Evolutionary conservation across 2,113 vertebrate genomes (phyloP).

Genomic region (Epinephelus lanceolatus): DNA sequence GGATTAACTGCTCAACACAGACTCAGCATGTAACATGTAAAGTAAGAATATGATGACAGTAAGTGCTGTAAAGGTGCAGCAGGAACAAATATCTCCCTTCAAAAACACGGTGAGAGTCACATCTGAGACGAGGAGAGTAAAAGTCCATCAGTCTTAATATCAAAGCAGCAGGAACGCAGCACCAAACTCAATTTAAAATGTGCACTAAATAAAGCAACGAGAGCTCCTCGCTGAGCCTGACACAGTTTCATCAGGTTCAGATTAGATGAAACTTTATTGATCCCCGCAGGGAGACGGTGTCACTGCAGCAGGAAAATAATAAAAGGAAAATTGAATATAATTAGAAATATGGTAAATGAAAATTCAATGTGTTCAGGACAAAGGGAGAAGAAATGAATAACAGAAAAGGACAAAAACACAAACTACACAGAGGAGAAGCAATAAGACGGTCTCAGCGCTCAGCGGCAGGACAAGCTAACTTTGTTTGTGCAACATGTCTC

Average conservation of each 20-base stretch:
- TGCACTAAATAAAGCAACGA: constrained; percentile 68
- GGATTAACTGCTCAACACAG: not conserved
- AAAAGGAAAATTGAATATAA: constrained; percentile 67
- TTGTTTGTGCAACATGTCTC: not conserved
- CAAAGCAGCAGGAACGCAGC: constrained; percentile 42
- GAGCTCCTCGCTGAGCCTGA: constrained; percentile 61
- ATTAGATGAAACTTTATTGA: constrained; percentile 76
- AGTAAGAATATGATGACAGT: constrained; percentile 10
- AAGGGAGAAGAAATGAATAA: constrained; percentile 13
- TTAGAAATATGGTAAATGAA: constrained; percentile 65
- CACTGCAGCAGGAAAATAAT: constrained; percentile 57
- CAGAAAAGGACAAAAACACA: constrained; percentile 1
- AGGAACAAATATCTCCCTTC: constrained; percentile 33
- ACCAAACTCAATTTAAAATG: constrained; percentile 59
- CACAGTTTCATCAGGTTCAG: constrained; percentile 73
- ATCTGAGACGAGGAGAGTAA: constrained; percentile 31
- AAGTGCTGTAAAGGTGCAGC: constrained; percentile 12
- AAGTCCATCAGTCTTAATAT: constrained; percentile 55
- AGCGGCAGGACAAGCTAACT: not conserved
- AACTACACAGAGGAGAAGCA: not conserved
- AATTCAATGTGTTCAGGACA: constrained; percentile 6
- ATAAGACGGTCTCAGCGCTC: not conserved
- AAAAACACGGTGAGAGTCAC: constrained; percentile 28
- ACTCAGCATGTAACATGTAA: constrained; percentile 9
- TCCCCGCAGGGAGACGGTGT: constrained; percentile 66